phyloP scores from a whole-genome alignment of 2,797 vertebrate genomes.

The Phrynocephalus vlangalii region DNA sequence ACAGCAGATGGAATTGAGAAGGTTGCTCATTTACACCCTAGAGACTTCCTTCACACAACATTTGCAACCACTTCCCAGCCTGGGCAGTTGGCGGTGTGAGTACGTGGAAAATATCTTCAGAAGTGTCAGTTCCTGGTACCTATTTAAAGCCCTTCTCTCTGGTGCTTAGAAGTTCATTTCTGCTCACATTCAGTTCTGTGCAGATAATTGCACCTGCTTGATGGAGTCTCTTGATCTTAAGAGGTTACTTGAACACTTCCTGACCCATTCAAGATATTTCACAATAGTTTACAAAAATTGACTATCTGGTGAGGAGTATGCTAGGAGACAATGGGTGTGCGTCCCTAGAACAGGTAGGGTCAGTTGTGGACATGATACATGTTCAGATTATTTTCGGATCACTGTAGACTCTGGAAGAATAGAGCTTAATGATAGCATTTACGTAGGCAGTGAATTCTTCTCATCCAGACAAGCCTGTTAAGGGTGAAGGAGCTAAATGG shows the following conservation, averaged over 20 bases:
- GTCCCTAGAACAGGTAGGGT: not conserved
- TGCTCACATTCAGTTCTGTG: conserved; percentile 8
- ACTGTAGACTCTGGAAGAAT: conserved; percentile 20
- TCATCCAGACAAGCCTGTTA: conserved; percentile 2
- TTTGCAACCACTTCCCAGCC: not conserved
- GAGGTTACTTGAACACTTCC: conserved; percentile 41
- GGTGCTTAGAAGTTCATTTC: accelerated
- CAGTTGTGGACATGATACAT: not conserved
- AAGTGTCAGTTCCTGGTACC: not conserved
- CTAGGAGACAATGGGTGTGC: not conserved
- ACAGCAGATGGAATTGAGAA: not conserved
- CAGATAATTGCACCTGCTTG: not conserved
- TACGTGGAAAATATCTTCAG: not conserved
- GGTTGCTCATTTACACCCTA: not conserved
- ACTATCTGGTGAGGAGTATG: conserved; percentile 18
- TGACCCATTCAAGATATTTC: conserved; percentile 36
- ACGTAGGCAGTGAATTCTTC: conserved; percentile 9
- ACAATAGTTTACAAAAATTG: conserved; percentile 42
- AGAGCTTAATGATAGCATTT: not conserved
- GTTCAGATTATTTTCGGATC: conserved; percentile 23
- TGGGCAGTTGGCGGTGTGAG: not conserved
- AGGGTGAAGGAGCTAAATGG: not conserved
- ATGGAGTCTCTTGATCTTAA: conserved; percentile 31
- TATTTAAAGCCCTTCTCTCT: not conserved
- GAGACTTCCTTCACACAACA: not conserved